Evolutionary conservation across 2,797 vertebrate species (phyloP), one percentile per base, ranked within the genome.

Genomic region (Onychomys torridus): DNA sequence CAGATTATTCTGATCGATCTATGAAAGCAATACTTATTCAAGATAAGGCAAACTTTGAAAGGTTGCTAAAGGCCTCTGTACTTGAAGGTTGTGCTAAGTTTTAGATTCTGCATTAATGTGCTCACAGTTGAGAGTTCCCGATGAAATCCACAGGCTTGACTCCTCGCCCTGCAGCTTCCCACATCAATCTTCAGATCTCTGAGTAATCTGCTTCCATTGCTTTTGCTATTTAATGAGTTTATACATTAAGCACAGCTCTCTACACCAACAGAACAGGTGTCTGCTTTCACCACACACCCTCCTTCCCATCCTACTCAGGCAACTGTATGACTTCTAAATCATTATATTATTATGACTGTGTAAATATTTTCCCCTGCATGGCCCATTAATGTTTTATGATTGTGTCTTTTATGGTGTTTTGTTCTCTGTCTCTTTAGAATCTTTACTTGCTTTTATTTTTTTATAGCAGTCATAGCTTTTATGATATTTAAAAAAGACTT

Each of bases 401-500:
- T 91, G 78, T 69, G 32, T 65, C 67, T 97, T 96, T 96, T 94
- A 97, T 34, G 32, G 61, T 23, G 61, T 78, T 97, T 90, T 93
- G 59, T 43, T 57, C 71, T 23, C 59, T 88, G 40, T 13, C n/a
- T 92, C 8, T 52, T 76, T 93, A 67, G 67, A 79, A 83, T 97
- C 90, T 97, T 84, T 96, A 71, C 90, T 82, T 96, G 79, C 71
- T 76, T 95, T 93, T 89, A 85, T 85, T 63, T 94, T 94, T 97
- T 97, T 97, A 97, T 96, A 91, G 55, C 86, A 69, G 93, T 78
- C 89, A 95, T 93, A 96, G 79, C 67, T 65, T 95, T 95, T 96
- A 92, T 93, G 37, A 96, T 77, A 73, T 40, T 78, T 83, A 63
- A 59, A 90, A 87, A 46, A 25, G 12, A 21, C 88, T 93, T 82